Conservation (phyloP, 1,140 invertebrate genomes). For the Plodia interpunctella region DNA sequence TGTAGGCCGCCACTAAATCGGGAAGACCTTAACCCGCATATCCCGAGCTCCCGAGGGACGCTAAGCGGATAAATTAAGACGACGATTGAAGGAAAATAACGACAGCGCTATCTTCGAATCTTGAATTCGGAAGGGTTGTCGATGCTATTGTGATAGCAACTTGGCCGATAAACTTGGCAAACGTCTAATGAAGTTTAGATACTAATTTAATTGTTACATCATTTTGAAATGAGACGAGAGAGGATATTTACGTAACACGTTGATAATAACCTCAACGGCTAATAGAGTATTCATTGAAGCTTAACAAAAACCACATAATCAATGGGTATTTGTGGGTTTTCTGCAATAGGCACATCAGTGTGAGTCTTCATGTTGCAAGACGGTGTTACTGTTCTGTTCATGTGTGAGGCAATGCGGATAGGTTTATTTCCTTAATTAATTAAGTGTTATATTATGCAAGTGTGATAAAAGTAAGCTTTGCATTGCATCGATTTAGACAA, state of each 20-base stretch:
- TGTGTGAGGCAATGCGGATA: background rate
- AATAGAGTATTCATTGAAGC: background rate
- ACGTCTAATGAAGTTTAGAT: background rate
- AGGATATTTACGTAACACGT: background rate
- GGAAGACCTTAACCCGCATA: constrained; percentile 70
- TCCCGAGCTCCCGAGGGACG: constrained; percentile 50
- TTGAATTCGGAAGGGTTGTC: constrained; percentile 4
- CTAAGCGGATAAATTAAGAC: constrained; percentile 28
- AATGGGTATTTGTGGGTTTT: background rate
- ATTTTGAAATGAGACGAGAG: background rate
- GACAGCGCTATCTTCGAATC: background rate
- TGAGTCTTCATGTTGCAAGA: background rate
- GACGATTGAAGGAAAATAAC: background rate
- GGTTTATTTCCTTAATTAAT: background rate
- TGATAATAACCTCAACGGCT: background rate
- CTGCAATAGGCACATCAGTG: background rate
- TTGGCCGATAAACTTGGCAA: constrained; percentile 1
- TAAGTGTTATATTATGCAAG: background rate
- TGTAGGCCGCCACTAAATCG: constrained; percentile 57
- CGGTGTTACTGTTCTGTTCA: background rate
- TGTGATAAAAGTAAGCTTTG: background rate
- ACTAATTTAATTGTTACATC: constrained; percentile 3
- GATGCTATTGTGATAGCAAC: constrained; percentile 1
- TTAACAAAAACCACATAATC: constrained; percentile 1
- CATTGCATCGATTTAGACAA: no score